Percentiles rank a stretch among this genome's conserved stretches.
phyloP scores from a whole-genome alignment of 2,113 vertebrate species.

The Rana temporaria region DNA sequence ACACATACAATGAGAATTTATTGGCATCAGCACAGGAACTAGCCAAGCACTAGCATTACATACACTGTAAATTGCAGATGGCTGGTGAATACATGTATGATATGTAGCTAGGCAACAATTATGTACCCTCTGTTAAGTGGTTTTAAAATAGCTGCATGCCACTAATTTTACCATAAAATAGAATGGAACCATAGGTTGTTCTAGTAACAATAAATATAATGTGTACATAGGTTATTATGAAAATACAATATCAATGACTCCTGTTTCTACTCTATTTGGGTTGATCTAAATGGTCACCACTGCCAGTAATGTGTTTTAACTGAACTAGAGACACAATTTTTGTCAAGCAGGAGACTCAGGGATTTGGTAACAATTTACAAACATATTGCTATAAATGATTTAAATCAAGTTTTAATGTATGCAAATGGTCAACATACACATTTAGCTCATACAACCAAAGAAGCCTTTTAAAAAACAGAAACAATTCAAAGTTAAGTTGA shows the following conservation, averaged over 20 bases:
- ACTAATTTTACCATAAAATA: constrained; percentile 21
- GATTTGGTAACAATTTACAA: no score
- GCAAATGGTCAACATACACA: no score
- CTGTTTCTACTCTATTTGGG: neutral
- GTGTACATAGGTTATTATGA: neutral
- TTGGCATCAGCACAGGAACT: neutral
- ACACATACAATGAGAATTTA: constrained; percentile 34
- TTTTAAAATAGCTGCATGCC: neutral
- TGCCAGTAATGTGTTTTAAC: no score
- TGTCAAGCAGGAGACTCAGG: no score
- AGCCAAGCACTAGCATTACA: constrained; percentile 21
- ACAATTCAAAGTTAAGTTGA: no score
- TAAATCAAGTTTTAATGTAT: no score
- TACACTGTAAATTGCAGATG: constrained; percentile 45
- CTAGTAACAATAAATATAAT: neutral
- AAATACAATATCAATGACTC: neutral
- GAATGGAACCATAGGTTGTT: neutral
- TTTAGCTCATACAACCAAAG: no score
- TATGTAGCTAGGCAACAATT: constrained; percentile 37
- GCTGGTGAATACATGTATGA: constrained; percentile 35
- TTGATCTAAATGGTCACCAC: neutral
- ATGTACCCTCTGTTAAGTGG: neutral
- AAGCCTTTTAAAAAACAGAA: no score
- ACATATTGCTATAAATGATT: no score
- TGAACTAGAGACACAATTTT: no score